phyloP scores from a whole-genome alignment of 1,140 invertebrate species.

The Telenomus remus region DNA sequence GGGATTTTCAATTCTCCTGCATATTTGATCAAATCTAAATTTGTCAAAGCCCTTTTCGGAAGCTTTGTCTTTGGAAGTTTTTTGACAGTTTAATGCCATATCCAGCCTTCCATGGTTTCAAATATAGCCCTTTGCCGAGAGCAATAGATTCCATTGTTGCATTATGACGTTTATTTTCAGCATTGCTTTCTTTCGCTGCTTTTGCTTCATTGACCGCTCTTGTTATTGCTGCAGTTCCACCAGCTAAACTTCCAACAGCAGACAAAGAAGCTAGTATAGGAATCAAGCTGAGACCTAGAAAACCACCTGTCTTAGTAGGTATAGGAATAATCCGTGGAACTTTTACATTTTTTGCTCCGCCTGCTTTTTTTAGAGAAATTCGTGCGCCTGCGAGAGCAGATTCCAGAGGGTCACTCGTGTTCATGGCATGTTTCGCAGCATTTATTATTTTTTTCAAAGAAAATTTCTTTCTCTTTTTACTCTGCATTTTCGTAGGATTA shows the following conservation, averaged over 20 bases:
- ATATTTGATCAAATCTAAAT: conserved; percentile 55
- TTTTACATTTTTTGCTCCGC: no score
- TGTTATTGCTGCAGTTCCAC: background rate
- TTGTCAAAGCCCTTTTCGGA: conserved; percentile 53
- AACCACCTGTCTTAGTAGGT: no score
- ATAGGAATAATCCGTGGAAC: no score
- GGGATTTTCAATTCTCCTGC: conserved; percentile 56
- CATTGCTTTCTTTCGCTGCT: background rate
- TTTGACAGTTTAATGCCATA: conserved; percentile 29
- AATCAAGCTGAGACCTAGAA: background rate
- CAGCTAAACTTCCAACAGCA: no score
- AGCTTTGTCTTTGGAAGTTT: conserved; percentile 43
- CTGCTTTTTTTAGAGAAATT: no score
- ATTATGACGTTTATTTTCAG: background rate
- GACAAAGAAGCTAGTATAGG: no score
- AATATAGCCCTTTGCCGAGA: background rate
- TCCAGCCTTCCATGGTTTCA: background rate
- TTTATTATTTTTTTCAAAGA: no score
- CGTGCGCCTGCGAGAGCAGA: no score
- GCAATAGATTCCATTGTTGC: background rate
- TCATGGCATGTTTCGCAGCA: no score
- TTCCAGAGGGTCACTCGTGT: no score
- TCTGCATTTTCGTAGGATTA: background rate
- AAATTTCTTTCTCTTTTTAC: no score
- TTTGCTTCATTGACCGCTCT: background rate